Percentiles rank a stretch among this genome's conserved stretches.
Evolutionary conservation across 2,797 vertebrate genomes (phyloP).

Genomic region (Poeciliopsis gracilis): DNA sequence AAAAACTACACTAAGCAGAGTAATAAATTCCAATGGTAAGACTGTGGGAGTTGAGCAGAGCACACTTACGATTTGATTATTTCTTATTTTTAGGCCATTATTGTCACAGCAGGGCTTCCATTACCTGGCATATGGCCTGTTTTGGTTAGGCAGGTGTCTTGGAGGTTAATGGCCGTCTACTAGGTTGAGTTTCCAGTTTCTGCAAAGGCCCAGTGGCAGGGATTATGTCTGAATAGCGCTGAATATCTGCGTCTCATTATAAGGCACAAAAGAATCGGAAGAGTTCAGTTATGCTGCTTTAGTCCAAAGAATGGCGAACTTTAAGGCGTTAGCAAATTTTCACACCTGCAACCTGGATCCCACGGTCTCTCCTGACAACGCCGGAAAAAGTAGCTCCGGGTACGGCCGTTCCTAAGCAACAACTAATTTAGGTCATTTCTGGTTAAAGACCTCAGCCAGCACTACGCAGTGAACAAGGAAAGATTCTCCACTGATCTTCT

Average conservation of each 20-base stretch:
- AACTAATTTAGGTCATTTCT: neutral
- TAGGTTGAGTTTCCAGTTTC: neutral
- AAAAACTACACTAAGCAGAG: no score
- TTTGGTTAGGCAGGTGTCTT: neutral
- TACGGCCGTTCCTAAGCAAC: neutral
- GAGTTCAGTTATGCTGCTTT: neutral
- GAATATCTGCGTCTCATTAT: neutral
- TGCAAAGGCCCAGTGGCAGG: neutral
- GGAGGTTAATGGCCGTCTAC: neutral
- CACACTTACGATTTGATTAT: no score
- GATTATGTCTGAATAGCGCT: neutral
- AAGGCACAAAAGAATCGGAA: neutral
- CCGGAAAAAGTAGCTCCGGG: neutral
- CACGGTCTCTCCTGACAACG: neutral
- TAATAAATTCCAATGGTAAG: no score
- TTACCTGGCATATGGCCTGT: neutral
- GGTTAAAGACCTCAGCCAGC: neutral
- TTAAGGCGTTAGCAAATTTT: neutral
- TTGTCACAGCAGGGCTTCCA: neutral
- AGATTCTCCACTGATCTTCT: neutral
- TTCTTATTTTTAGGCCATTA: no score
- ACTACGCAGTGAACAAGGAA: neutral
- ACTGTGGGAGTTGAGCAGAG: no score
- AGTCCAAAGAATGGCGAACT: neutral
- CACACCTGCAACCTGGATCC: neutral